Evolutionary conservation across 2,888 invertebrate species (phyloP).

Genomic region (Fragum fragum): DNA sequence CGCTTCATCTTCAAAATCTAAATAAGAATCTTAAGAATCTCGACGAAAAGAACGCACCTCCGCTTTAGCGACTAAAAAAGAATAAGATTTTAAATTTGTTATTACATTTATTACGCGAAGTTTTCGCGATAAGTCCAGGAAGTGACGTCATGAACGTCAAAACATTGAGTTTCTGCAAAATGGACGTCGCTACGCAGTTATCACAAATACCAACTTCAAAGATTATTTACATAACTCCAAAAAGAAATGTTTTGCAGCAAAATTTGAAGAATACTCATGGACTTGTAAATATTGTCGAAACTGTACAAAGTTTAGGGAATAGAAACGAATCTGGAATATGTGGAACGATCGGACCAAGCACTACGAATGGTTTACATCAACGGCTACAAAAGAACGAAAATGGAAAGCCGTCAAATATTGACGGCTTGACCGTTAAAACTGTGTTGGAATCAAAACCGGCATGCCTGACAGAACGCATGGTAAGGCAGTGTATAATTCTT

Average conservation of each 20-base stretch:
- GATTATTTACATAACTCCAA: conserved; percentile 6
- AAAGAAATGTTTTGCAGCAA: background rate
- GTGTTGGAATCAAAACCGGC: too few species aligned
- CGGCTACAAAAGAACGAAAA: background rate
- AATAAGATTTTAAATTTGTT: too few species aligned
- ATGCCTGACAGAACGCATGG: too few species aligned
- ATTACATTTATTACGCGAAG: too few species aligned
- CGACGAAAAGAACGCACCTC: too few species aligned
- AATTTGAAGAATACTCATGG: background rate
- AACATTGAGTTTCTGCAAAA: background rate
- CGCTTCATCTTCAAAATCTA: too few species aligned
- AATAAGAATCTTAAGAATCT: too few species aligned
- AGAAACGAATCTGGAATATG: background rate
- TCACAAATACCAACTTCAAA: background rate
- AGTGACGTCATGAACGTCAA: conserved; percentile 12
- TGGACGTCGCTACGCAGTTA: conserved; percentile 13
- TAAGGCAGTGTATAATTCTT: too few species aligned
- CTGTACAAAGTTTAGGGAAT: background rate
- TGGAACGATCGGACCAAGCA: background rate
- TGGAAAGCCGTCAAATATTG: background rate
- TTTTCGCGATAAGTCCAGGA: background rate
- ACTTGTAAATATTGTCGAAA: background rate
- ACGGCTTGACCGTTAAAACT: background rate
- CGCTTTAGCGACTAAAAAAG: too few species aligned
- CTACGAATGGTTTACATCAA: too few species aligned